Conservation (phyloP, 1,140 invertebrate genomes). For the Eciton burchellii region DNA sequence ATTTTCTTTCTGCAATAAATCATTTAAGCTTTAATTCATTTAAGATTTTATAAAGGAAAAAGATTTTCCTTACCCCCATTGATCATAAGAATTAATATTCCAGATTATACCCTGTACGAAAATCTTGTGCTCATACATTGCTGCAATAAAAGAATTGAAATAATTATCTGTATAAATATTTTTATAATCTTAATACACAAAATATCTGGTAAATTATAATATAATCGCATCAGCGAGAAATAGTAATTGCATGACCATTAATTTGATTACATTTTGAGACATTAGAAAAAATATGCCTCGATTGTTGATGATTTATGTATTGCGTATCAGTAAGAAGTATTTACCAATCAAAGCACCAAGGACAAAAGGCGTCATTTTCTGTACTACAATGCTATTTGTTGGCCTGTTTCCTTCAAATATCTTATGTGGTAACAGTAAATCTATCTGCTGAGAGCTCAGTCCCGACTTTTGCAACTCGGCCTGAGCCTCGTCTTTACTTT, state of each 20-base stretch:
- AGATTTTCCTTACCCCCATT: slow-evolving; percentile 94
- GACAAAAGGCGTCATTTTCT: slow-evolving; percentile 96
- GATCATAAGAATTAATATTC: slow-evolving; percentile 99
- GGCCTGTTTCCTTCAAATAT: slow-evolving; percentile 98
- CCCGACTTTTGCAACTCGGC: slow-evolving; percentile 91
- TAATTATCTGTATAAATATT: slow-evolving; percentile 8
- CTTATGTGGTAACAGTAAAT: slow-evolving; percentile 97
- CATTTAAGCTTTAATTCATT: background rate
- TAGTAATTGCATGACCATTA: background rate
- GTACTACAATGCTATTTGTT: slow-evolving; percentile 98
- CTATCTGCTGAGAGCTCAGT: slow-evolving; percentile 89
- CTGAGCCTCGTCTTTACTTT: slow-evolving; percentile 91
- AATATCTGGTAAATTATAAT: slow-evolving; percentile 26
- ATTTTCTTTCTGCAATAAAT: slow-evolving; percentile 51
- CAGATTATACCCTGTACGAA: slow-evolving; percentile 99
- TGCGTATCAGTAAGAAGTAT: slow-evolving; percentile 76
- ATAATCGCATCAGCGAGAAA: background rate
- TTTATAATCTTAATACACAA: slow-evolving; percentile 30
- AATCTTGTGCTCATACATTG: slow-evolving; percentile 99
- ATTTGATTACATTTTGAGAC: background rate
- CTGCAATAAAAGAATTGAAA: slow-evolving; percentile 84
- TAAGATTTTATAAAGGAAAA: slow-evolving; percentile 31
- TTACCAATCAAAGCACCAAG: slow-evolving; percentile 98
- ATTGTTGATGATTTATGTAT: too few relatives aligned
- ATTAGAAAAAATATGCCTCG: background rate